Percentiles rank a stretch among this genome's conserved stretches.
Conservation (phyloP, 2,113 vertebrate genomes). For the Oophaga pumilio region DNA sequence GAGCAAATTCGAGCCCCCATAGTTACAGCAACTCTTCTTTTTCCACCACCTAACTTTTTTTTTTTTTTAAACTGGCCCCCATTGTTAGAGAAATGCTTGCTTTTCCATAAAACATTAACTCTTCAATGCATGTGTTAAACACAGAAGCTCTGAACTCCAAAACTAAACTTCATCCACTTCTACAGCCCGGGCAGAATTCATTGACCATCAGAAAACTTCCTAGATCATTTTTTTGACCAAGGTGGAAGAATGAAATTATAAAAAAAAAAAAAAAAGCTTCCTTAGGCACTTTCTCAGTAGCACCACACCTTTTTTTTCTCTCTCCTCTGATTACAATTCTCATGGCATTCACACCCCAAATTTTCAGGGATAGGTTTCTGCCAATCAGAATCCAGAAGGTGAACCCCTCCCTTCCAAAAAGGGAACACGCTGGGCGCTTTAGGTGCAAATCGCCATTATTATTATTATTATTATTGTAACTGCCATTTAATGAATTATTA, state of each 20-base stretch:
- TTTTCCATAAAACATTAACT: neutral
- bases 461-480: neutral
- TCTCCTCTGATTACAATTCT: slow-evolving; percentile 33
- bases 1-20: too few relatives aligned
- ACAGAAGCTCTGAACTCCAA: neutral
- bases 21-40: too few relatives aligned
- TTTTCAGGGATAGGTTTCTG: neutral
- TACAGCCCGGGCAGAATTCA: neutral
- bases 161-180: neutral
- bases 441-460: neutral
- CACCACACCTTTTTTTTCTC: slow-evolving; percentile 34
- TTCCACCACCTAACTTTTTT: too few relatives aligned
- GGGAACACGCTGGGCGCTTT: neutral
- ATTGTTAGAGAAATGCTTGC: too few relatives aligned
- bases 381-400: neutral
- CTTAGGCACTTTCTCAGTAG: slow-evolving; percentile 25
- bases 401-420: slow-evolving; percentile 18
- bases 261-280: neutral
- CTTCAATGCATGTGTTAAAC: neutral
- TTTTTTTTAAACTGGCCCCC: too few relatives aligned
- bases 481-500: neutral
- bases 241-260: too few relatives aligned
- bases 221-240: neutral
- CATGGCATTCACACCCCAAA: slow-evolving; percentile 38
- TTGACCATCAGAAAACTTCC: neutral